Evolutionary conservation across 2,113 vertebrate species (phyloP).

Genomic region (Hydrolagus affinis): DNA sequence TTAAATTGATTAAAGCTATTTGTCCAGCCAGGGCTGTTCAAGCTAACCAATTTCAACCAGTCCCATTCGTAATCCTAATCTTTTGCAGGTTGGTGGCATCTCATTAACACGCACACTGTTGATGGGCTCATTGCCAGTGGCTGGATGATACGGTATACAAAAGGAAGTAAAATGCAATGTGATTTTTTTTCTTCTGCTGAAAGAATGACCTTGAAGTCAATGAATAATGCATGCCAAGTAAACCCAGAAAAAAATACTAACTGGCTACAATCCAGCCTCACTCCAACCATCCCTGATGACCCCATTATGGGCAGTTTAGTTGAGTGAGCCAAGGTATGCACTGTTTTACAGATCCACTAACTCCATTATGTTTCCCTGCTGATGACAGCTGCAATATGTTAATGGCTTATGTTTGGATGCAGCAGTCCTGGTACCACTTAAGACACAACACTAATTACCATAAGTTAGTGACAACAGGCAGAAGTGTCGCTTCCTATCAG

Average conservation of each 20-base stretch:
- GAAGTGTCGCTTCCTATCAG: slow-evolving; percentile 65
- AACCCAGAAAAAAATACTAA: slow-evolving; percentile 75
- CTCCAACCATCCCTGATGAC: slow-evolving; percentile 61
- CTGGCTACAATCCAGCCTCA: slow-evolving; percentile 61
- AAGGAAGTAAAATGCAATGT: neutral
- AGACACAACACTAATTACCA: slow-evolving; percentile 69
- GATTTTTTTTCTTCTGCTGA: neutral
- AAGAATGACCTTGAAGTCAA: slow-evolving; percentile 70
- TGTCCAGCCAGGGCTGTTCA: neutral
- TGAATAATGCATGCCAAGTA: slow-evolving; percentile 78
- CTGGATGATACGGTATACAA: neutral
- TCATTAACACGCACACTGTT: neutral
- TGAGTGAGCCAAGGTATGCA: slow-evolving; percentile 60
- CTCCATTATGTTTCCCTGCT: slow-evolving; percentile 57
- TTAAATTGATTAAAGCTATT: neutral
- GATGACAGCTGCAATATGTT: slow-evolving; percentile 75
- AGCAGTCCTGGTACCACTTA: slow-evolving; percentile 64
- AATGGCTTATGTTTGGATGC: slow-evolving; percentile 65
- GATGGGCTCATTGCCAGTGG: neutral
- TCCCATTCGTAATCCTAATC: neutral
- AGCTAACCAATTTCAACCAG: neutral
- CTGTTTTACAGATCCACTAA: slow-evolving; percentile 53
- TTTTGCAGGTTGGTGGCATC: neutral
- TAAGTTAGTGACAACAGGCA: slow-evolving; percentile 70
- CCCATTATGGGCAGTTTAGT: slow-evolving; percentile 55